These are phyloP conservation scores for Idaea aversata DNA, from an alignment of 2,888 invertebrate genomes.

Conservation along the genomic window DNA sequence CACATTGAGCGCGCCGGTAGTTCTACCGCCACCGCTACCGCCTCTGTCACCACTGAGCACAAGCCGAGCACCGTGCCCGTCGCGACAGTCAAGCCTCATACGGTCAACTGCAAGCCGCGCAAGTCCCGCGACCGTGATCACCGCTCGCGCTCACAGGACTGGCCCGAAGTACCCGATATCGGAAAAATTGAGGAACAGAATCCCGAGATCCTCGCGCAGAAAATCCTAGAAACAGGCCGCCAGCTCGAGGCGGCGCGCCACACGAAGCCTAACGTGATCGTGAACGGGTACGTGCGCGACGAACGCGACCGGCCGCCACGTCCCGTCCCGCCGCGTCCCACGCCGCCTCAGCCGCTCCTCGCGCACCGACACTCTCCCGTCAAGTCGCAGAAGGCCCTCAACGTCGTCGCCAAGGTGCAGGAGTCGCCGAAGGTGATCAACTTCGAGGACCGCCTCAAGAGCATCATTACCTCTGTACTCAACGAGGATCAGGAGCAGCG, in stretches of 20 bases:
- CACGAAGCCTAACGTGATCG: slow-evolving; percentile 62
- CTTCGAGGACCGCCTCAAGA: slow-evolving; percentile 93
- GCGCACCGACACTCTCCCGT: slow-evolving; percentile 55
- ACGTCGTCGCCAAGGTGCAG: slow-evolving; percentile 78
- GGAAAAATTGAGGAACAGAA: slow-evolving; percentile 96
- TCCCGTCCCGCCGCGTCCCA: slow-evolving; percentile 41
- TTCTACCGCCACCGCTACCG: slow-evolving; percentile 67
- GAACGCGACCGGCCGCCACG: slow-evolving; percentile 51
- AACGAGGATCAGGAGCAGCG: slow-evolving; percentile 87
- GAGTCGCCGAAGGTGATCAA: slow-evolving; percentile 89
- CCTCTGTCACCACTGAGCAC: slow-evolving; percentile 66
- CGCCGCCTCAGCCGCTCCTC: slow-evolving; percentile 36
- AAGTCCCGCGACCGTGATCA: slow-evolving; percentile 87
- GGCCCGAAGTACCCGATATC: slow-evolving; percentile 94
- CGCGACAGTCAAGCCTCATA: slow-evolving; percentile 70
- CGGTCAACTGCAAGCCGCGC: slow-evolving; percentile 61
- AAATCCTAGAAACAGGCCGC: slow-evolving; percentile 92
- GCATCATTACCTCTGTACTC: slow-evolving; percentile 91
- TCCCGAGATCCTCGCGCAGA: slow-evolving; percentile 93
- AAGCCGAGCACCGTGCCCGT: slow-evolving; percentile 71
- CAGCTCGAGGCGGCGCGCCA: slow-evolving; percentile 93
- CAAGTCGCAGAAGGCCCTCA: slow-evolving; percentile 66
- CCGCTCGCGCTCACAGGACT: slow-evolving; percentile 91
- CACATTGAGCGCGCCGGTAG: slow-evolving; percentile 86
- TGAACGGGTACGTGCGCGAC: slow-evolving; percentile 65